These are phyloP conservation scores for Pelusios castaneus DNA, from an alignment of 2,113 vertebrate species.

Conservation along the genomic window DNA sequence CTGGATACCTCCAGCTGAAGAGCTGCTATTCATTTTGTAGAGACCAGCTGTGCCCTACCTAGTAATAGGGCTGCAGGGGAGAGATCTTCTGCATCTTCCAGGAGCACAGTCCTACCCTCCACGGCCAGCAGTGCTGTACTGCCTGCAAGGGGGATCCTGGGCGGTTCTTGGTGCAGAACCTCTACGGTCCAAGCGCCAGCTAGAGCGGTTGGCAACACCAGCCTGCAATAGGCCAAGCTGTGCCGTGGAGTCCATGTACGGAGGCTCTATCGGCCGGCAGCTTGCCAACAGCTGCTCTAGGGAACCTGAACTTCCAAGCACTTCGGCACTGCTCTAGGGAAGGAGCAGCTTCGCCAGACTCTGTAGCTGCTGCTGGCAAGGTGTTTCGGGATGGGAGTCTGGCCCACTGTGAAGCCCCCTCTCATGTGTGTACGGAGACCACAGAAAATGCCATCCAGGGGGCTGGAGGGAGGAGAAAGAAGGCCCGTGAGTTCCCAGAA, in stretches of 20 bases:
- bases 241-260: fast-evolving
- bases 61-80: neutral
- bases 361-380: neutral
- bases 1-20: neutral
- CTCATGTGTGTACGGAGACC: neutral
- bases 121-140: fast-evolving
- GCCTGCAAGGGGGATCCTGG: fast-evolving
- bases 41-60: neutral
- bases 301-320: neutral
- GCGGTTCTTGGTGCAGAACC: fast-evolving
- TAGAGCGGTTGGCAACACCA: fast-evolving
- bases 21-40: neutral
- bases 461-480: neutral
- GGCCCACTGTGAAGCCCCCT: neutral
- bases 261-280: neutral
- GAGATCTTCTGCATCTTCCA: neutral
- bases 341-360: too few species aligned
- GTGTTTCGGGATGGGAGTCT: neutral
- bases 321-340: neutral
- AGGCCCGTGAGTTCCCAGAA: neutral
- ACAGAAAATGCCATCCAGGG: neutral
- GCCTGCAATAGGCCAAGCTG: neutral
- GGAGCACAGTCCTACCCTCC: neutral
- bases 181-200: neutral
- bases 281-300: neutral